phyloP scores from a whole-genome alignment of 2,113 vertebrate species.

The Sinocyclocheilus grahami region DNA sequence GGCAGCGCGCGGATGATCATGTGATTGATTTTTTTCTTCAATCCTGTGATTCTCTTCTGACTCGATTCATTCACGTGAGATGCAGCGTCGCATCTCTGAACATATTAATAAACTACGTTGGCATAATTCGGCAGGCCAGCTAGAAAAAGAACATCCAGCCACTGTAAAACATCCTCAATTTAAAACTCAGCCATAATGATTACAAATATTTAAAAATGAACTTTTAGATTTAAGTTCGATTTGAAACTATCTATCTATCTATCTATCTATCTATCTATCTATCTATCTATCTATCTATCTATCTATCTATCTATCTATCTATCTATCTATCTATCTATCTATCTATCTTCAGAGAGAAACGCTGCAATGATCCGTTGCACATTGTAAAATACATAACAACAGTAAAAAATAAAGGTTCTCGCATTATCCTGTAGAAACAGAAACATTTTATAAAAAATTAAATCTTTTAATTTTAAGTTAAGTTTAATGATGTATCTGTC shows the following conservation, averaged over 20 bases:
- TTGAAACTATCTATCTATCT: too few relatives aligned
- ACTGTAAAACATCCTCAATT: neutral
- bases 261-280: neutral
- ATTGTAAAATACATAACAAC: neutral
- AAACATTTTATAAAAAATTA: neutral
- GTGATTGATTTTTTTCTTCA: constrained; percentile 54
- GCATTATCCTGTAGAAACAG: neutral
- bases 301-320: neutral
- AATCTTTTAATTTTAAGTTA: too few relatives aligned
- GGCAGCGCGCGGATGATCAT: constrained; percentile 65
- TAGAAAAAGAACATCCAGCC: neutral
- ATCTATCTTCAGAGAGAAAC: neutral
- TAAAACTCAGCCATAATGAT: neutral
- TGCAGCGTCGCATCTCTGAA: neutral
- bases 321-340: neutral
- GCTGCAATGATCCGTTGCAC: too few relatives aligned
- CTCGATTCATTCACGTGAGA: neutral
- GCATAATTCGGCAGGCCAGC: neutral
- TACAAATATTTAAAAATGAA: too few relatives aligned
- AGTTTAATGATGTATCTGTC: too few relatives aligned
- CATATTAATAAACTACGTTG: neutral
- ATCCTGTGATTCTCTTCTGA: constrained; percentile 68
- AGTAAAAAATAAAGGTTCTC: neutral
- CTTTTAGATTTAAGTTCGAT: too few relatives aligned
- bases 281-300: neutral